Evolutionary conservation across 1,140 invertebrate genomes (phyloP), one percentile per base, ranked within the genome.

Genomic region (Euura saliciscinereae): DNA sequence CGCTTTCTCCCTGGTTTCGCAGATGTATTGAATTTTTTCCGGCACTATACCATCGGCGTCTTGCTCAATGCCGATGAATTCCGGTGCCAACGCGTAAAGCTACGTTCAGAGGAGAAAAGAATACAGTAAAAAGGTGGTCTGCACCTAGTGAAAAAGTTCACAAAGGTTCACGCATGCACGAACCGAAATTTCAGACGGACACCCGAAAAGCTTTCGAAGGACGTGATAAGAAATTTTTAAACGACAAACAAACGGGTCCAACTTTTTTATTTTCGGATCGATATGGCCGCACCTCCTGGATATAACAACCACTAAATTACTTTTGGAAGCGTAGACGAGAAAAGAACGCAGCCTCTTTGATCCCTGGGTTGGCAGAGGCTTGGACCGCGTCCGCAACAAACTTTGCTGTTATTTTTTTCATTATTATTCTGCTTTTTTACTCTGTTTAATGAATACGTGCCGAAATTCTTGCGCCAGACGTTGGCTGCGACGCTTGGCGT

Each of bases 1-100:
- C 6, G 69, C 43, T 0, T 66, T 44, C 1, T 80, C 11, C 67
- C 81, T 77, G 7, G 80, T 43, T n/a, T 87, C 77, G 45, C 85
- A 85, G 45, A 74, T 66, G 45, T 77, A 69, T 1, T 45, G 68
- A 64, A 89, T 84, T 44, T 81, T 67, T 2, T 82, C 79, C 0
- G 85, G 83, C 65, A 85, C 78, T 43, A 84, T 78, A 43, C 88
- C 86, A 66, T 88, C 76, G 43, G 74, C 69, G 71, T 88, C 87
- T 76, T 87, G 84, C 3, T 72, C 6, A 43, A 88, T 83, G 66
- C 73, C 75, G 13, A 87, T 81, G 2, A 82, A 73, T 43, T 88
- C 82, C 0, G 82, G 78, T 11, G 69, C 64, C 42, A 84, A 46
- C 0, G 85, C 75, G 10, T n/a, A 6, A 4, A 87, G 64, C 87